phyloP scores from a whole-genome alignment of 2,888 invertebrate species.

The Volucella zonaria region DNA sequence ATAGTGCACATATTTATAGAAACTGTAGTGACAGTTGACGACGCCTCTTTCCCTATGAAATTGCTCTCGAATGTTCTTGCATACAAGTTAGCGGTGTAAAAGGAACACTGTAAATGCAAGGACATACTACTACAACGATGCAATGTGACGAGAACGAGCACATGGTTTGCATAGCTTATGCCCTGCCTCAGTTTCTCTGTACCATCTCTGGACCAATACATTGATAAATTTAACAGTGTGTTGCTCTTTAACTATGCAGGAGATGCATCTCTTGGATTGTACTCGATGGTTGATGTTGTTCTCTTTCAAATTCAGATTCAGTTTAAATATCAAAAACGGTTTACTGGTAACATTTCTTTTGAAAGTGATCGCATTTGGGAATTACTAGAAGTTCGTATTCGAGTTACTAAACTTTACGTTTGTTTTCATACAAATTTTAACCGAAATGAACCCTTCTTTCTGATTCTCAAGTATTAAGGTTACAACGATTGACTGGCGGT shows the following conservation, averaged over 20 bases:
- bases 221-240: conserved; percentile 10
- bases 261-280: conserved; percentile 51
- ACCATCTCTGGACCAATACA: conserved; percentile 30
- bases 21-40: conserved; percentile 44
- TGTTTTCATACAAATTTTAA: too few relatives aligned
- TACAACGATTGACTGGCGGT: too few relatives aligned
- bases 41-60: conserved; percentile 69
- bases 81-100: conserved; percentile 70
- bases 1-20: conserved; percentile 21
- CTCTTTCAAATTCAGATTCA: conserved; percentile 7
- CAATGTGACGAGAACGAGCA: conserved; percentile 43
- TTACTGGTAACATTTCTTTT: background rate
- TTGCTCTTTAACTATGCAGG: conserved; percentile 39
- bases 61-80: conserved; percentile 52
- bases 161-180: conserved; percentile 45
- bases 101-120: conserved; percentile 71
- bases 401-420: too few relatives aligned
- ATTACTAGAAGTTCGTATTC: too few relatives aligned
- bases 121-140: conserved; percentile 56
- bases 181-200: conserved; percentile 34
- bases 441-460: too few relatives aligned
- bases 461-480: too few relatives aligned
- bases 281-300: background rate
- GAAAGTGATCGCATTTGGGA: too few relatives aligned
- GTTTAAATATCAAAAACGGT: too few relatives aligned